Base-by-base conservation (phyloP, 1,140 invertebrate genomes). In the Patella vulgata region DNA sequence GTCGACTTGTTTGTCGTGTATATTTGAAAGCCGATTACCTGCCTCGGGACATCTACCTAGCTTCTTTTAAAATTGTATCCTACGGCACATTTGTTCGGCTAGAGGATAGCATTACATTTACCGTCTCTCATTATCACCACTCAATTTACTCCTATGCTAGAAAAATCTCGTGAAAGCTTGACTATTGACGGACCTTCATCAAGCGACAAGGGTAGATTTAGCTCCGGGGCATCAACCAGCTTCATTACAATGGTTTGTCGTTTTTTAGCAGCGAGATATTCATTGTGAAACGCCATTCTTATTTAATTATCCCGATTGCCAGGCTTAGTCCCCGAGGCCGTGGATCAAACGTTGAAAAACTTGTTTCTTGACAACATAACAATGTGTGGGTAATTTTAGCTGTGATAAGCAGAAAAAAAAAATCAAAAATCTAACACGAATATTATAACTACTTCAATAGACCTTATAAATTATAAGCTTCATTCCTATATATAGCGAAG, bases 291-390 rank as follows among this genome's bases (percentile, higher is more conserved):
- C 47, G 52, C 51, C 43, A 55, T 57, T 63, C 33, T 57, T 50
- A 63, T 63, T 63, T 54, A 63, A 63, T 63, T 63, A 63, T 56
- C 39, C 53, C 28, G 17, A 50, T 63, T 63, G 52, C 52, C 21
- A 52, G 46, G 43, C 44, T n/a, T 17, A n/a, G 6, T 28, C 12
- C 40, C 61, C 4, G 21, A n/a, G 61, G 61, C 44, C 5, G 8
- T 23, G 33, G 61, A 63, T 63, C 61, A 63, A 63, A 63, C 42
- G 53, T 28, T 39, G 40, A 46, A 44, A 31, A 28, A 36, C 19
- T 53, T 42, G 19, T 33, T 17, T 23, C 36, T 25, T 28, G 48
- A 28, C 50, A 31, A 44, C 48, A 54, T 8, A 23, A 54, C 31
- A 54, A 54, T 39, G 21, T 54, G 33, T 42, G 36, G 14, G 19